phyloP scores from a whole-genome alignment of 2,113 vertebrate species.

The Lepus timidus region DNA sequence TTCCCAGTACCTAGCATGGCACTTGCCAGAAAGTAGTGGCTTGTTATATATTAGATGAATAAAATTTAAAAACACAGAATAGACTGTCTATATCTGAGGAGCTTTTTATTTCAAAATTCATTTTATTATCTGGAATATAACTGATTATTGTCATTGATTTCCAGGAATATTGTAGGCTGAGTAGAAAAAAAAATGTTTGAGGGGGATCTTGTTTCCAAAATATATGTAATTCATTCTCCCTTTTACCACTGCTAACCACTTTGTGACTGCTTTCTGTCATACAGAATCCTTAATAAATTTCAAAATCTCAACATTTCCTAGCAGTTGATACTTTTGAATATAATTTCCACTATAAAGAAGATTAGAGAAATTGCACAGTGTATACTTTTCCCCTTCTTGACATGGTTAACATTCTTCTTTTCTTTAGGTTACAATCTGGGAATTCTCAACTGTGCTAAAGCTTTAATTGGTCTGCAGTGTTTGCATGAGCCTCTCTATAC shows the following conservation, averaged over 20 bases:
- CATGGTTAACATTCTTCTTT: not conserved
- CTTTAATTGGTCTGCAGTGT: not conserved
- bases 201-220: not conserved
- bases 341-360: not conserved
- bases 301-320: not conserved
- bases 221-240: not conserved
- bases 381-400: not conserved
- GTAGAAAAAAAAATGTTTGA: not conserved
- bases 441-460: not conserved
- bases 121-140: not conserved
- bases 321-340: not conserved
- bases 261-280: not conserved
- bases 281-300: not conserved
- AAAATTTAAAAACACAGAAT: not conserved
- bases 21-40: not conserved
- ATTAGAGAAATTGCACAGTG: not conserved
- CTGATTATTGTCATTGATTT: not conserved
- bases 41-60: constrained; percentile 20
- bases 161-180: not conserved
- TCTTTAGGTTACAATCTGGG: not conserved
- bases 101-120: not conserved
- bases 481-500: not conserved
- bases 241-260: not conserved
- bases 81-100: not conserved
- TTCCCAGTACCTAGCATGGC: not conserved